phyloP scores from a whole-genome alignment of 2,797 vertebrate species.

The Alosa sapidissima region DNA sequence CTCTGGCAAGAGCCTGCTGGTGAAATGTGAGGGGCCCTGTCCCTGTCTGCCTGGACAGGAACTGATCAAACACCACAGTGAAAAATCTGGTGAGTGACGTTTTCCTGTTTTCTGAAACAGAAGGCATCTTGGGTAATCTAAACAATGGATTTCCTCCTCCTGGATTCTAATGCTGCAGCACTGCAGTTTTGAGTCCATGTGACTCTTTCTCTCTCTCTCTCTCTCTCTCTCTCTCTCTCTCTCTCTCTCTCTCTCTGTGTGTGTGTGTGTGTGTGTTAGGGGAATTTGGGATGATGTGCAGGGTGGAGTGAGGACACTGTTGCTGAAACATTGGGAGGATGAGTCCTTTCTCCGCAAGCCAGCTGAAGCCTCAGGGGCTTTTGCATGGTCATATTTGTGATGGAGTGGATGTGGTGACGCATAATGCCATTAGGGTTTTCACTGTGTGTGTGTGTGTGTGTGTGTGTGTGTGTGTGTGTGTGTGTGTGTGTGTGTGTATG shows the following conservation, averaged over 20 bases:
- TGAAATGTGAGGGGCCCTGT: constrained; percentile 89
- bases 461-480: neutral
- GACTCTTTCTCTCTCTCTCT: neutral
- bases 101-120: constrained; percentile 1
- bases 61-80: constrained; percentile 71
- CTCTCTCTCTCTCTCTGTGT: neutral
- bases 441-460: neutral
- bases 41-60: constrained; percentile 86
- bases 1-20: constrained; percentile 80
- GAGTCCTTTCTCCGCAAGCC: neutral
- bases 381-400: neutral
- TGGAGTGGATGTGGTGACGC: neutral
- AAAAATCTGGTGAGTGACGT: constrained; percentile 81
- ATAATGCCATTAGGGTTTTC: neutral
- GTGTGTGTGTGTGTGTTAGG: neutral
- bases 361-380: neutral
- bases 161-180: neutral
- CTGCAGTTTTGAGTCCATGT: neutral
- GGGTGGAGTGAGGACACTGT: constrained; percentile 1
- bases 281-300: neutral
- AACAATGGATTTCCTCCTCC: neutral
- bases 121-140: neutral
- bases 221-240: too few species aligned
- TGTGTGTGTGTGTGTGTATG: neutral
- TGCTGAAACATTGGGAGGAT: constrained; percentile 1